Conservation (phyloP, 2,888 invertebrate genomes). For the Agrochola lychnidis region DNA sequence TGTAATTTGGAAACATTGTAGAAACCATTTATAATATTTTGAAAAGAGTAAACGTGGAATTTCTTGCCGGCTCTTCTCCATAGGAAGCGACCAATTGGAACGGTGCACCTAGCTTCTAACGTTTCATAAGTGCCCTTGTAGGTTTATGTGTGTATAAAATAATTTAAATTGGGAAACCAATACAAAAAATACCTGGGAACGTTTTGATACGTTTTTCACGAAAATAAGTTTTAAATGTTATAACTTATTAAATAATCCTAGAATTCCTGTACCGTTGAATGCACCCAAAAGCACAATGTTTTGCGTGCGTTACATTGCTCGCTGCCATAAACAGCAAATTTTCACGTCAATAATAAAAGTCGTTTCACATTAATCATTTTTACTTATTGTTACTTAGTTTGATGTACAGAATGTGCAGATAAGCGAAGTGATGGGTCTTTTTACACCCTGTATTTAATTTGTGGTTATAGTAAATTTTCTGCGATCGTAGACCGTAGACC, state of each 20-base stretch:
- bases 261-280: not conserved
- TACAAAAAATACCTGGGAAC: too few species aligned
- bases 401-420: too few species aligned
- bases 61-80: too few species aligned
- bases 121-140: too few species aligned
- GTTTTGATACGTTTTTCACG: not conserved
- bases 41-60: too few species aligned
- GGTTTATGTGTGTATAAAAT: too few species aligned
- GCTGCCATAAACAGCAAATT: not conserved
- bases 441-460: not conserved
- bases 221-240: too few species aligned
- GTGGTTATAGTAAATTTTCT: not conserved
- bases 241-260: not conserved
- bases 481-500: not conserved
- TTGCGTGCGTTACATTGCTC: not conserved
- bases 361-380: accelerated
- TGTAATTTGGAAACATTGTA: too few species aligned
- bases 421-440: not conserved
- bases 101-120: too few species aligned
- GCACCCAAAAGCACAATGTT: not conserved
- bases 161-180: too few species aligned
- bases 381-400: not conserved
- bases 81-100: too few species aligned
- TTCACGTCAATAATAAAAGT: not conserved
- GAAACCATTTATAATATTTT: too few species aligned